Evolutionary conservation across 2,888 invertebrate species (phyloP), one percentile per base, ranked within the genome.

Genomic region (Melitaea athalia): DNA sequence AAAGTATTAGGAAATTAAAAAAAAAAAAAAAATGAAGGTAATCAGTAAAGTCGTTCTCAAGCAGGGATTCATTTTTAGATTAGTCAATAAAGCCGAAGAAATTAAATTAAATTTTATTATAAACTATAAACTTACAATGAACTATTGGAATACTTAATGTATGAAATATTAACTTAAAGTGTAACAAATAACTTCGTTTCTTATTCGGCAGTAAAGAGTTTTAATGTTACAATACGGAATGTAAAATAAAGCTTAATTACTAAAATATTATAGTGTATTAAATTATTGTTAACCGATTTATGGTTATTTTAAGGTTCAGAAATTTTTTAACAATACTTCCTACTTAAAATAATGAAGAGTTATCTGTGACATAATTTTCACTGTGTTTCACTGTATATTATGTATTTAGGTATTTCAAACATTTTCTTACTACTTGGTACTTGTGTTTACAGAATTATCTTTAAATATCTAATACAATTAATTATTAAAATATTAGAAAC

Each of bases 91-190:
- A 38, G 6, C 8, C 8, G 5, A 38, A 38, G 24, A 38, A 3
- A 38, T 38, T 38, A 38, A 38, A 38, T 24, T 63, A 59, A 11
- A 61, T 52, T 17, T 42, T 50, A 43, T 11, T 31, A 31, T 12
- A 33, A 31, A 49, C n/a, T 14, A 7, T 55, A 33, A 55, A 55
- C 14, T 55, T 33, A 55, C 11, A 31, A 53, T 53, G 0, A 55
- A 14, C 31, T 55, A 31, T 47, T 55, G 60, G 47, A 17, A 31
- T 38, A 49, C 49, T 50, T 59, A 57, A 24, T 38, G 12, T 57
- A 59, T 24, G 12, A 15, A 64, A 55, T 55, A 55, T 55, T 55
- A 55, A 33, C 7, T 55, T 14, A 6, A 33, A 53, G 31, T 24
- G 14, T 33, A 8, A 12, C 4, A 24, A 52, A 24, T 4, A 8